Base-by-base conservation (phyloP, 2,888 invertebrate species). In the Cynaeus angustus region DNA sequence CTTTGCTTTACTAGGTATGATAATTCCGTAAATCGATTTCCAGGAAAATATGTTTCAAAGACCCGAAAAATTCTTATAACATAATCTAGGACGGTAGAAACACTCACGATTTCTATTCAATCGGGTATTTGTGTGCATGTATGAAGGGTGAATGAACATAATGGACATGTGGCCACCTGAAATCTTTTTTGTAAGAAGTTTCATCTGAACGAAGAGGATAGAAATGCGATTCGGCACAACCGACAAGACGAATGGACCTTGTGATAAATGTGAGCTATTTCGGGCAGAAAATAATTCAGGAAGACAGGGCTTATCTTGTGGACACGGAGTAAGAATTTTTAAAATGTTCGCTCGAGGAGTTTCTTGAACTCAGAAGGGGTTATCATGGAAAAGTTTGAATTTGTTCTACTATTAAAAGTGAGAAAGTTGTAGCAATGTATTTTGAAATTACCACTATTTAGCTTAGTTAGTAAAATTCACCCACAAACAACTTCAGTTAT, bases 111-210 rank as follows among this genome's bases (percentile, higher is more conserved):
- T 58, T 45, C 28, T 10, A 43, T 28, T 41, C 30, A 41, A 58
- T 58, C 43, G 58, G 43, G 41, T 8, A 28, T 30, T 37, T 53
- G 38, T 38, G 41, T 41, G 41, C 16, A 7, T n/a, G 55, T 41
- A n/a, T 8, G 9, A 14, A 21, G 46, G 46, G 21, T 46, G 12
- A 26, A 16, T 7, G 14, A 10, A 16, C 59, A 59, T 37, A 59
- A 59, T 59, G 59, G 59, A 59, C 59, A 46, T 33, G 59, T 33
- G 59, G 46, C 30, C 45, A 58, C 58, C 58, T 45, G 43, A 58
- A 43, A 30, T n/a, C 30, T n/a, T 56, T 56, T 56, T 16, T 53
- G 30, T 13, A 13, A 43, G 45, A 59, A 16, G 55, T 26, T 50
- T 28, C 50, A 50, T 50, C 5, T 26, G 43, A 7, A 48, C 48